phyloP scores from a whole-genome alignment of 2,888 invertebrate genomes.

The Drosophila anceps region DNA sequence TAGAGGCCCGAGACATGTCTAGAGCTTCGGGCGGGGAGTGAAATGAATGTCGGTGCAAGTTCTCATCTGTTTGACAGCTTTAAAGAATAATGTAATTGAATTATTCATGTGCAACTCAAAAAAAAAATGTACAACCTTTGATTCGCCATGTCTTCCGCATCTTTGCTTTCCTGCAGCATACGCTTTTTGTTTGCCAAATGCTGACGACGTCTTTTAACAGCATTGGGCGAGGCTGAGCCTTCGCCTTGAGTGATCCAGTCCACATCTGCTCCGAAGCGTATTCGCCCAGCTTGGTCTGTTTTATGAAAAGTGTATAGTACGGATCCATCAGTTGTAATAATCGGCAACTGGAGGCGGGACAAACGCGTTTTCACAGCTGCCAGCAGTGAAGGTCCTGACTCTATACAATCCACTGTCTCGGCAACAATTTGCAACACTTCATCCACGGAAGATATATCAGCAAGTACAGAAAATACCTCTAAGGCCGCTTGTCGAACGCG shows the following conservation, averaged over 20 bases:
- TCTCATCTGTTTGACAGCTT: slow-evolving; percentile 53
- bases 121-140: slow-evolving; percentile 30
- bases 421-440: slow-evolving; percentile 89
- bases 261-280: slow-evolving; percentile 88
- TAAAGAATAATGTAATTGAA: neutral
- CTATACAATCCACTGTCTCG: slow-evolving; percentile 85
- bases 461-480: slow-evolving; percentile 92
- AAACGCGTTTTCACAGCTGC: slow-evolving; percentile 91
- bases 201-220: slow-evolving; percentile 81
- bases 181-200: slow-evolving; percentile 40
- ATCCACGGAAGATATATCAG: slow-evolving; percentile 89
- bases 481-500: slow-evolving; percentile 92
- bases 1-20: slow-evolving; percentile 52
- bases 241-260: slow-evolving; percentile 91
- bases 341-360: slow-evolving; percentile 90
- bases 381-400: slow-evolving; percentile 87
- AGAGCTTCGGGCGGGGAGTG: slow-evolving; percentile 73
- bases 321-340: slow-evolving; percentile 89
- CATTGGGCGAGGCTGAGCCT: slow-evolving; percentile 87
- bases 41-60: slow-evolving; percentile 65
- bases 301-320: slow-evolving; percentile 90
- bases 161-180: slow-evolving; percentile 19
- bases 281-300: slow-evolving; percentile 39
- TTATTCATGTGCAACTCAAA: neutral
- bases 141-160: slow-evolving; percentile 18